phyloP scores from a whole-genome alignment of 2,113 vertebrate genomes.

The Lepus americanus region DNA sequence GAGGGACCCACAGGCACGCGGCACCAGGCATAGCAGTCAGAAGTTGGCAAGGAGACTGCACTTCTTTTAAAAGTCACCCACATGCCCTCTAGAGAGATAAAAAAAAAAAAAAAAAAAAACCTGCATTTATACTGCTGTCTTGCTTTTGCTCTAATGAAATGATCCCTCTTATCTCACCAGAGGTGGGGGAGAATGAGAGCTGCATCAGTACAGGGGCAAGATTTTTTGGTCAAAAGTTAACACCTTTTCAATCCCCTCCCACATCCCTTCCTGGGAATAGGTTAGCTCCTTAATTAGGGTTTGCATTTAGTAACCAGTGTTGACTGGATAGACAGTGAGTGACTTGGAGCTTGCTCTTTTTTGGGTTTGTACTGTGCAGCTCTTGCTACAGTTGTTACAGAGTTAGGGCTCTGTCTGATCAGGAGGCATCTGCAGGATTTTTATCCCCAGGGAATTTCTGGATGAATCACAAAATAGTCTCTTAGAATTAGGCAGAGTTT shows the following conservation, averaged over 20 bases:
- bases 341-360: conserved; percentile 80
- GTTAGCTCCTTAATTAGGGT: conserved; percentile 70
- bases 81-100: conserved; percentile 73
- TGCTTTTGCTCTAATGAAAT: conserved; percentile 75
- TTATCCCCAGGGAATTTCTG: conserved; percentile 60
- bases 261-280: conserved; percentile 71
- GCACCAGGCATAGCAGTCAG: conserved; percentile 85
- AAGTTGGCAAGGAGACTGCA: conserved; percentile 62
- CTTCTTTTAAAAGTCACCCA: conserved; percentile 64
- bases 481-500: conserved; percentile 65
- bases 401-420: conserved; percentile 83
- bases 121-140: conserved; percentile 78
- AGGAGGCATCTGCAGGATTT: conserved; percentile 88
- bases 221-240: conserved; percentile 87
- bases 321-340: conserved; percentile 75
- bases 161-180: conserved; percentile 85
- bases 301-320: conserved; percentile 85
- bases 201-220: conserved; percentile 89
- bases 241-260: conserved; percentile 80
- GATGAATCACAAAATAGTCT: conserved; percentile 66
- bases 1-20: conserved; percentile 85
- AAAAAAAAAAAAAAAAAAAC: background rate
- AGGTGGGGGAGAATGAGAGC: conserved; percentile 77
- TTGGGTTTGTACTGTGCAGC: conserved; percentile 89
- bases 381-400: conserved; percentile 87